Base-by-base conservation (phyloP, 1,140 invertebrate genomes). In the Drosophila ercepeae region DNA sequence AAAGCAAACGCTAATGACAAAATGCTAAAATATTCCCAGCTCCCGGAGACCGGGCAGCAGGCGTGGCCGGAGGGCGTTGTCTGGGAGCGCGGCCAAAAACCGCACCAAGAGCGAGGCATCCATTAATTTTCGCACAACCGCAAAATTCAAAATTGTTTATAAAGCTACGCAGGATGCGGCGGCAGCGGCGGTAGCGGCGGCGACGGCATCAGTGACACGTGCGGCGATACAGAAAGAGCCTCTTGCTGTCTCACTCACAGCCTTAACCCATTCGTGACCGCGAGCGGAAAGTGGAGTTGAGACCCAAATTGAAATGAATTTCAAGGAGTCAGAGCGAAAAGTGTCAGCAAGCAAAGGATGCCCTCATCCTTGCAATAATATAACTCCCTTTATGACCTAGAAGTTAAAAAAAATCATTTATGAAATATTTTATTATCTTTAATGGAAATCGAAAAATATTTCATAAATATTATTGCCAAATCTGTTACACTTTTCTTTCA, bases 91-190 rank as follows among this genome's bases (percentile, higher is more conserved):
- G 64, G 52, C 71, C 72, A 58, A 70, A 81, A 88, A 78, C 82
- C 82, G 82, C 82, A 88, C 29, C 83, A 82, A 86, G 76, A 88
- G 82, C 82, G 77, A 88, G 74, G 82, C 82, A 88, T 88, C 83
- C 82, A 88, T 88, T 88, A 88, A 88, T 88, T 88, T 88, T 88
- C 82, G 74, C 74, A 65, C 78, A 88, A 88, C 82, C 82, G 69
- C 82, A 88, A 88, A 88, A 88, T 88, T 88, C 82, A 88, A 88
- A 88, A 88, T 88, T 88, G 82, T 88, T 88, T 88, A 88, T 88
- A 88, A 88, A 88, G 82, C 82, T 82, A 82, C 82, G 82, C 82
- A 82, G 82, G 69, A 82, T 78, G 77, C 51, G 53, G 49, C 58
- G 36, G 58, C 70, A 55, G 59, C n/a, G n/a, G 77, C 51, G 53